Base-by-base conservation (phyloP, 2,888 invertebrate species). In the Myopa testacea region DNA sequence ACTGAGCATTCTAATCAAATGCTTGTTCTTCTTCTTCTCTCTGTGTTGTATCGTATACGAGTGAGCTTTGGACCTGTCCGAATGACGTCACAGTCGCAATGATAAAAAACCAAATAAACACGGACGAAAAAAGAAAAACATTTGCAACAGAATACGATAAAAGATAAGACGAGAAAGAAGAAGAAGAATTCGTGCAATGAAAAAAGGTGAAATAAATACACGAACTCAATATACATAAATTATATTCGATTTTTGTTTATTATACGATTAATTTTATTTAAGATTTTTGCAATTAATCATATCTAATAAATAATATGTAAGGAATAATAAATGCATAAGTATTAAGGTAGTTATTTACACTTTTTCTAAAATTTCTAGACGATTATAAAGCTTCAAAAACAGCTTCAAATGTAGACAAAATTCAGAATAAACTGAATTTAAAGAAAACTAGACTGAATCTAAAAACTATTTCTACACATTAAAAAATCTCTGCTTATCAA, bases 91-190 rank as follows among this genome's bases (percentile, higher is more conserved):
- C 65, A 65, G 65, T 12, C 5, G 10, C 45, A 38, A 34, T 16
- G 65, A 65, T 65, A 65, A 65, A 65, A 65, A 65, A 34, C 26
- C 65, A 65, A 65, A 37, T 14, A 37, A 65, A 55, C 10, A 55
- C 5, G 10, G 10, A 34, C 38, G 37, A 65, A 12, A 65, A 65
- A 65, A 34, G 10, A 65, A 65, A 8, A 65, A 37, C 65, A 45
- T 8, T 6, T 45, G 45, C 45, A 8, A 10, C 10, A 8, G 55
- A 55, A 55, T n/a, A 55, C 16, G 55, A 55, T n/a, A 14, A 55
- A 55, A 14, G 16, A 55, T 5, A 50, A 16, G n/a, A 55, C 1
- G 16, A 55, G n/a, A 12, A 55, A 55, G 55, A 55, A 55, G 55
- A 16, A 55, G 55, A 55, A 55, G 55, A 55, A 55, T 55, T 55